Conservation (phyloP, 2,888 invertebrate genomes). For the Nudaria mundana region DNA sequence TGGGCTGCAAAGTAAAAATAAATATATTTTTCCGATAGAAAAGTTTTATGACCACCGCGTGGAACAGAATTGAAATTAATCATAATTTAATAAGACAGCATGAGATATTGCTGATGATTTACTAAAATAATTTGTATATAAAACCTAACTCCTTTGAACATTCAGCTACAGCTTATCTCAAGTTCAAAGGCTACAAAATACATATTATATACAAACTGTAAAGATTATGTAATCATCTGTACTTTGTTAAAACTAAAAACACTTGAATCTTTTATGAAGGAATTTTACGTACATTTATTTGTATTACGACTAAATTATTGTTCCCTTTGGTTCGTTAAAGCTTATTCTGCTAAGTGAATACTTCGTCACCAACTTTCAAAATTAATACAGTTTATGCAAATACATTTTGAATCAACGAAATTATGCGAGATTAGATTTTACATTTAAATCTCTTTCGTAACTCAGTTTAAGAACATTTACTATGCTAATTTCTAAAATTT, state of each 20-base stretch:
- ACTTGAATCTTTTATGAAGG: slow-evolving; percentile 3
- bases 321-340: slow-evolving; percentile 20
- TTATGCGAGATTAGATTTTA: slow-evolving; percentile 18
- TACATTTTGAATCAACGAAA: slow-evolving; percentile 9
- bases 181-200: neutral
- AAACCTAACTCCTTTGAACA: neutral
- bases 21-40: too few relatives aligned
- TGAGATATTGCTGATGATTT: too few relatives aligned
- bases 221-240: neutral
- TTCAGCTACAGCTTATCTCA: neutral
- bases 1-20: too few relatives aligned
- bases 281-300: slow-evolving; percentile 1
- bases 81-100: too few relatives aligned
- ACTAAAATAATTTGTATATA: neutral
- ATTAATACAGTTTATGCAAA: too few relatives aligned
- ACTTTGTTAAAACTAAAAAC: neutral
- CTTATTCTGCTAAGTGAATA: slow-evolving; percentile 15
- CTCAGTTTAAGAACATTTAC: slow-evolving; percentile 11
- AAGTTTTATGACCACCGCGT: too few relatives aligned
- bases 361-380: too few relatives aligned
- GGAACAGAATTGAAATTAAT: too few relatives aligned
- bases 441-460: slow-evolving; percentile 21
- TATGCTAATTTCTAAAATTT: slow-evolving; percentile 6
- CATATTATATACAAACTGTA: neutral
- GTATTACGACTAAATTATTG: slow-evolving; percentile 8